Conservation (phyloP, 2,113 vertebrate species). For the Notothenia coriiceps region DNA sequence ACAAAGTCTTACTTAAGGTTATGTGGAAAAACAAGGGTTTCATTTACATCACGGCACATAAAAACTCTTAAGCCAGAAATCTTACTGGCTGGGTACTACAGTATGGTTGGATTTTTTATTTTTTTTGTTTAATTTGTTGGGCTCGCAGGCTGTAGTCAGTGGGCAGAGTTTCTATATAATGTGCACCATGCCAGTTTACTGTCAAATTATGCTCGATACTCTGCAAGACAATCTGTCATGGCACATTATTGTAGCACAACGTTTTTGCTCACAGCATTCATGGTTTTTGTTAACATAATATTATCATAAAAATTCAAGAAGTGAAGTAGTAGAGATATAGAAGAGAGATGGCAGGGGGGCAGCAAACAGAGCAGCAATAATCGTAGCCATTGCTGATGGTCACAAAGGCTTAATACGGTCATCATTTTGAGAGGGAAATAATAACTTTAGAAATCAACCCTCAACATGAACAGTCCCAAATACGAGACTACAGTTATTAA, state of each 20-base stretch:
- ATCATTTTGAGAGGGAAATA: neutral
- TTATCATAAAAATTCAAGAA: neutral
- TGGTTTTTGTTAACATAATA: neutral
- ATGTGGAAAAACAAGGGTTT: constrained; percentile 46
- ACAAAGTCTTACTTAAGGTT: constrained; percentile 58
- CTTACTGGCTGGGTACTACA: constrained; percentile 35
- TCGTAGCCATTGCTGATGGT: neutral
- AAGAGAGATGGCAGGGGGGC: neutral
- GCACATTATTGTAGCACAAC: neutral
- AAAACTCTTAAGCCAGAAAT: constrained; percentile 43
- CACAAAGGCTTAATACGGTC: neutral
- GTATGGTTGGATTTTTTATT: too few species aligned
- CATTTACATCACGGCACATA: constrained; percentile 62
- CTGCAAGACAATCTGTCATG: neutral
- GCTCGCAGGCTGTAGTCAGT: constrained; percentile 7
- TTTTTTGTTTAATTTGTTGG: too few species aligned
- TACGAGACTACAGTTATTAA: neutral
- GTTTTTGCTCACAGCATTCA: neutral
- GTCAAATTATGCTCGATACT: constrained; percentile 22
- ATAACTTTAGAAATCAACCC: neutral
- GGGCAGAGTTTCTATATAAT: neutral
- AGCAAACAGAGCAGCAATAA: neutral
- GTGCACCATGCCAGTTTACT: constrained; percentile 7
- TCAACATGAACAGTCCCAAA: neutral
- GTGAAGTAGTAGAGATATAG: too few species aligned